Evolutionary conservation across 2,797 vertebrate species (phyloP).

Genomic region (Eidolon dupreanum): DNA sequence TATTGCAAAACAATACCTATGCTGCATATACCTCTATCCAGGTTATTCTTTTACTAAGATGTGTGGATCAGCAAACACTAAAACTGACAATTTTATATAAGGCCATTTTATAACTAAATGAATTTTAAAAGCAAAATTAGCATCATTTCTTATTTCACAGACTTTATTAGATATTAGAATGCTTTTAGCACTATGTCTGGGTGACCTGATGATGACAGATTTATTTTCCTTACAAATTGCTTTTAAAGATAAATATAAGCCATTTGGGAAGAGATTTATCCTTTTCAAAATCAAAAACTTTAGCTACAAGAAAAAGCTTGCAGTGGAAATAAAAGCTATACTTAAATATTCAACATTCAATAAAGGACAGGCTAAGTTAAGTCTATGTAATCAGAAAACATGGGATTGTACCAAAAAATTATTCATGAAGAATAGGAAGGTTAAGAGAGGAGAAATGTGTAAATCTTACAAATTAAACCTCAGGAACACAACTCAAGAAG

Average conservation of each 20-base stretch:
- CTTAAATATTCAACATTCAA: conserved; percentile 64
- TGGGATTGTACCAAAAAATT: conserved; percentile 53
- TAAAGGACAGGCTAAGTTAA: conserved; percentile 43
- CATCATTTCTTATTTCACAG: conserved; percentile 44
- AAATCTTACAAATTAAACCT: conserved; percentile 68
- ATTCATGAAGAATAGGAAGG: conserved; percentile 62
- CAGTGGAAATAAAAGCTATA: conserved; percentile 39
- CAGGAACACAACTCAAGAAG: conserved; percentile 11
- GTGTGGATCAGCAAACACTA: neutral
- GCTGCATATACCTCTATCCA: neutral
- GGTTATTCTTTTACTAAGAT: neutral
- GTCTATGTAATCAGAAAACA: conserved; percentile 54
- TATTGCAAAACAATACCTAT: neutral
- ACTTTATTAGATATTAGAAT: conserved; percentile 62
- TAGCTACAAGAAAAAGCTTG: conserved; percentile 46
- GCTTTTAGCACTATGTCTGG: conserved; percentile 46
- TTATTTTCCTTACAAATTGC: conserved; percentile 72
- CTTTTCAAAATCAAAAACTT: conserved; percentile 56
- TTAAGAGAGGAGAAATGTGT: conserved; percentile 52
- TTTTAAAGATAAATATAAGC: conserved; percentile 74
- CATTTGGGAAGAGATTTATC: conserved; percentile 67
- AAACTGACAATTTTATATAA: conserved; percentile 52
- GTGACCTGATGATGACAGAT: conserved; percentile 66
- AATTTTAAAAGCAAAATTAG: conserved; percentile 50
- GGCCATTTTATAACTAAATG: neutral